Conservation (phyloP, 2,888 invertebrate species). For the Leucoma salicis region DNA sequence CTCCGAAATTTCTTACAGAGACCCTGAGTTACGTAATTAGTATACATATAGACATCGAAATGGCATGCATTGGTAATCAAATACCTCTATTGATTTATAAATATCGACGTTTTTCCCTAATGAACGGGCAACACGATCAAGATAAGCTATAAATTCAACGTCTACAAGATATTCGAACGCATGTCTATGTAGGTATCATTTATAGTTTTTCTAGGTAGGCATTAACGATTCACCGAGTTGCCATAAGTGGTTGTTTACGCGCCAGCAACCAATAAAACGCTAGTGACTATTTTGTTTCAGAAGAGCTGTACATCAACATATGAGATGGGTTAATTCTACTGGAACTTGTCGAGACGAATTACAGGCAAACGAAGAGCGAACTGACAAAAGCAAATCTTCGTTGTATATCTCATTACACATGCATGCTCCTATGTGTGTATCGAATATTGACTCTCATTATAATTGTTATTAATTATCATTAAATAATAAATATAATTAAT, state of each 20-base stretch:
- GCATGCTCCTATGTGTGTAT: slow-evolving; percentile 14
- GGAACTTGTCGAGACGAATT: slow-evolving; percentile 11
- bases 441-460: too few relatives aligned
- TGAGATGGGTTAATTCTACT: slow-evolving; percentile 14
- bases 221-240: slow-evolving; percentile 16
- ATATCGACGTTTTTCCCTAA: slow-evolving; percentile 18
- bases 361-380: slow-evolving; percentile 10
- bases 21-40: slow-evolving; percentile 40
- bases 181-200: slow-evolving; percentile 10
- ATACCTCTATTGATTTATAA: slow-evolving; percentile 29
- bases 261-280: slow-evolving; percentile 10
- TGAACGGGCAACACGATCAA: slow-evolving; percentile 12
- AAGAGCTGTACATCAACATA: too few relatives aligned
- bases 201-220: slow-evolving; percentile 17
- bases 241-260: slow-evolving; percentile 20
- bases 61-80: slow-evolving; percentile 34
- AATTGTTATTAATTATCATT: too few relatives aligned
- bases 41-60: slow-evolving; percentile 18
- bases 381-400: slow-evolving; percentile 20
- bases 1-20: slow-evolving; percentile 53
- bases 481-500: too few relatives aligned
- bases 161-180: slow-evolving; percentile 20
- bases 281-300: slow-evolving; percentile 8
- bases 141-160: slow-evolving; percentile 15
- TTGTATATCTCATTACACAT: slow-evolving; percentile 26